Evolutionary conservation across 2,113 vertebrate species (phyloP), one percentile per base, ranked within the genome.

Genomic region (Pavo muticus): DNA sequence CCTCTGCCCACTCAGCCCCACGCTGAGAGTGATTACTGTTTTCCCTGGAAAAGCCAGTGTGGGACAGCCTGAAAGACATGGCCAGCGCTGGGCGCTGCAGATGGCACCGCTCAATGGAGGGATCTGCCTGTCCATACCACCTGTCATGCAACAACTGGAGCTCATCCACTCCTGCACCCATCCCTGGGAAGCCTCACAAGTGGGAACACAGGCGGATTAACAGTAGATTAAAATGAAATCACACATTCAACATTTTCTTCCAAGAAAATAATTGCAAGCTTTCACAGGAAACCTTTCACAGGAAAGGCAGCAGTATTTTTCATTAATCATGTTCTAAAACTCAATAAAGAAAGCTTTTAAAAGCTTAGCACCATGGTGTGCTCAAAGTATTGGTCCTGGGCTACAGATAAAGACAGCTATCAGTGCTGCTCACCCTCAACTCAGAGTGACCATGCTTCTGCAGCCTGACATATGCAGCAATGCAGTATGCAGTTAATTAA

Each of bases 91-190:
- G 37, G 54, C 10, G 19, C 10, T 40, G 11, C 4, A 5, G 0
- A 2, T 24, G n/a, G 64, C 64, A 21, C 29, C 5, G 12, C 45
- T 29, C 44, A 45, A 5, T 0, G 0, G 25, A 29, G 27, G 42
- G 57, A 84, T 27, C 79, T 10, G 5, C 11, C 44, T 24, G 37
- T 27, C 10, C 37, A 18, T 52, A 39, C 17, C 29, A 6, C 40
- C 11, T 4, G 40, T 45, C 32, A 48, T 19, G 42, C 23, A 70
- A 32, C 0, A 0, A 64, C 52, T 40, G 40, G 16, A n/a, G 18
- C 7, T 9, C 2, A 4, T 32, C 44, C 1, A 0, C 63, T 16
- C 7, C 35, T 10, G 0, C 9, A 27, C 14, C 30, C 44, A 48
- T 16, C 29, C 52, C 48, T 6, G 15, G 14, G 40, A 20, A 85